Conservation (phyloP, 2,113 vertebrate species). For the Bambusicola thoracicus region DNA sequence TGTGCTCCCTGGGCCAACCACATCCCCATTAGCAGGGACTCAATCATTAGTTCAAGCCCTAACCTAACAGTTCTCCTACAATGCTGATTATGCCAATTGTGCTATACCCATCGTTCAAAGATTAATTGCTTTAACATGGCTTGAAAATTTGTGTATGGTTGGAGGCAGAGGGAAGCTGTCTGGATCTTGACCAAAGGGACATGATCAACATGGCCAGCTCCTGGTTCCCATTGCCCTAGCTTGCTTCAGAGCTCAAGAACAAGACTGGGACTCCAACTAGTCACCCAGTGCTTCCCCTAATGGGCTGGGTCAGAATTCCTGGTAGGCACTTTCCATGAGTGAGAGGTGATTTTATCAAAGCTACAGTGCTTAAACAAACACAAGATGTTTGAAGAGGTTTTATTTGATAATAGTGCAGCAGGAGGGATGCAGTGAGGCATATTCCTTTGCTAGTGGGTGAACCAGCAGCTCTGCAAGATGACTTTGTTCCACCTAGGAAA, state of each 20-base stretch:
- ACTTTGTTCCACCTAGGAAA: background rate
- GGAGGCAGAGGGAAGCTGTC: background rate
- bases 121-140: too few relatives aligned
- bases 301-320: background rate
- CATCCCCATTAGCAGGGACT: too few relatives aligned
- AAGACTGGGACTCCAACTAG: background rate
- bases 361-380: background rate
- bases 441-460: background rate
- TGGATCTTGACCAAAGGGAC: background rate
- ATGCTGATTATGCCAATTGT: background rate
- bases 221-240: background rate
- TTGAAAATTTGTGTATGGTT: background rate
- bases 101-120: background rate
- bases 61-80: too few relatives aligned
- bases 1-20: too few relatives aligned
- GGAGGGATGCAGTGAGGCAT: background rate
- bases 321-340: background rate
- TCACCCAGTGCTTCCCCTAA: background rate
- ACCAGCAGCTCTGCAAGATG: background rate
- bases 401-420: background rate
- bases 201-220: accelerated
- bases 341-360: background rate
- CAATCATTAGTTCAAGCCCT: too few relatives aligned
- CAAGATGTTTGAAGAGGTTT: background rate
- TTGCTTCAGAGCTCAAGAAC: background rate